These are phyloP conservation scores for Masticophis lateralis DNA, from an alignment of 2,797 vertebrate species.

Conservation along the genomic window DNA sequence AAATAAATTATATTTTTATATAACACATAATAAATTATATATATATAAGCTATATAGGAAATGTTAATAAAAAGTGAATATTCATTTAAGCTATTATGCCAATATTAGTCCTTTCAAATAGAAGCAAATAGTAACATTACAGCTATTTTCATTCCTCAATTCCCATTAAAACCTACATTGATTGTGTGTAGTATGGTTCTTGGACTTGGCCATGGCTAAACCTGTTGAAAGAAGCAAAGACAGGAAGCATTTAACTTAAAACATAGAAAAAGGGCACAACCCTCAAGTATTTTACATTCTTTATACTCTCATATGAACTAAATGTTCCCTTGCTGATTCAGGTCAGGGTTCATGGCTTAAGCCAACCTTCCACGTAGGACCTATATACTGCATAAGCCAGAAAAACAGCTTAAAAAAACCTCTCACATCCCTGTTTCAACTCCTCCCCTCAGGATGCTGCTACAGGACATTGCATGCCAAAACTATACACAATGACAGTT, in stretches of 20 bases:
- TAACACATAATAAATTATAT: too few species aligned
- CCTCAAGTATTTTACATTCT: neutral
- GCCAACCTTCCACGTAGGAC: too few species aligned
- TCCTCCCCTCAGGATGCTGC: too few species aligned
- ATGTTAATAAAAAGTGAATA: neutral
- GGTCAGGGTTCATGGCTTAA: neutral
- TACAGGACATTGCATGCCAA: too few species aligned
- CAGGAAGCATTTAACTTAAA: too few species aligned
- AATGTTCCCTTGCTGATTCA: neutral
- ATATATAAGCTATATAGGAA: neutral
- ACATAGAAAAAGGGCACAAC: neutral
- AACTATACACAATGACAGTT: too few species aligned
- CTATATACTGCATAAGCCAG: too few species aligned
- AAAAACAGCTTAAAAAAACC: too few species aligned
- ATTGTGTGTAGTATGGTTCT: slow-evolving; percentile 99
- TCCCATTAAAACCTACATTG: slow-evolving; percentile 85
- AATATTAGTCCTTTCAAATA: neutral
- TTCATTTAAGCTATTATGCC: neutral
- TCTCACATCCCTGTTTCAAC: too few species aligned
- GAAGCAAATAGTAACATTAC: neutral
- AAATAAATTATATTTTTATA: too few species aligned
- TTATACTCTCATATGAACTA: neutral
- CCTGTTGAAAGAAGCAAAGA: slow-evolving; percentile 51
- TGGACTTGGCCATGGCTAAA: slow-evolving; percentile 93
- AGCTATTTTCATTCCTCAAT: neutral